Percentiles rank a stretch among this genome's conserved stretches.
Evolutionary conservation across 2,113 vertebrate genomes (phyloP).

Genomic region (Phoxinus phoxinus): DNA sequence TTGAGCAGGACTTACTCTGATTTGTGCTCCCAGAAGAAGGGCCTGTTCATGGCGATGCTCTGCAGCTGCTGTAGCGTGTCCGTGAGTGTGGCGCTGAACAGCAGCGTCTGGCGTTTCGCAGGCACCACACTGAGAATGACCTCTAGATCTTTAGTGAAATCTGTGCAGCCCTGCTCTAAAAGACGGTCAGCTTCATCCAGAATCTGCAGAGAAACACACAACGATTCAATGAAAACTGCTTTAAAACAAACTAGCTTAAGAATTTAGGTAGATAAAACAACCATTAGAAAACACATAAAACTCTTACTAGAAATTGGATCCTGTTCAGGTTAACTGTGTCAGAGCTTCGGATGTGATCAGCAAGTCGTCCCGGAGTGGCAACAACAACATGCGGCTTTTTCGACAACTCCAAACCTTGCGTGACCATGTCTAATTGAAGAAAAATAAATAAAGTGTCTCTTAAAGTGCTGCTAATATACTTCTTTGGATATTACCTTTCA

Average conservation of each 20-base stretch:
- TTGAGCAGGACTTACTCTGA: conserved; percentile 79
- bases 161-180: conserved; percentile 90
- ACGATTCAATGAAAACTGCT: neutral
- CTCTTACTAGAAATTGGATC: conserved; percentile 85
- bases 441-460: too few species aligned
- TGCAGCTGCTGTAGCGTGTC: conserved; percentile 85
- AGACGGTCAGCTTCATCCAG: conserved; percentile 92
- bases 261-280: neutral
- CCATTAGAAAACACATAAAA: too few species aligned
- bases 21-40: conserved; percentile 93
- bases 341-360: conserved; percentile 92
- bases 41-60: conserved; percentile 85
- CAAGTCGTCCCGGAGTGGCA: conserved; percentile 89
- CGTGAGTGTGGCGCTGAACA: conserved; percentile 93
- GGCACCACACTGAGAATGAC: conserved; percentile 82
- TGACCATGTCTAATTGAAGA: conserved; percentile 85
- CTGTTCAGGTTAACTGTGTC: conserved; percentile 87
- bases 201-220: conserved; percentile 75
- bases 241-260: neutral
- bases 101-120: conserved; percentile 82
- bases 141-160: conserved; percentile 91
- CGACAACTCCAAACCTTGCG: conserved; percentile 86
- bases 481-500: too few species aligned
- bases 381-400: conserved; percentile 91
- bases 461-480: too few species aligned